These are phyloP conservation scores for Meteorus colon DNA, from an alignment of 2,888 invertebrate species.

Conservation along the genomic window DNA sequence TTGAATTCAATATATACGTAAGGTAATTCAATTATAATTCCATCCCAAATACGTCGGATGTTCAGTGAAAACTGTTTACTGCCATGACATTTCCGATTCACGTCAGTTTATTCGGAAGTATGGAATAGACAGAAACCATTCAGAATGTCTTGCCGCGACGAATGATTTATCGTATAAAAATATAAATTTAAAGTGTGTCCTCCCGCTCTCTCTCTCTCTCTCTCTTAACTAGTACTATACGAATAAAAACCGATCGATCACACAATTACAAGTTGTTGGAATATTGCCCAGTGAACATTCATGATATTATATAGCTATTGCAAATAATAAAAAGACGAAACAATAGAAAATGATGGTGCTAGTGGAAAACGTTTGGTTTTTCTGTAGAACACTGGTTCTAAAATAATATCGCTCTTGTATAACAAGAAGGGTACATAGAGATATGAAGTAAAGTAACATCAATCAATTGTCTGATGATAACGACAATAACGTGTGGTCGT, in stretches of 20 bases:
- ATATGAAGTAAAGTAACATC: neutral
- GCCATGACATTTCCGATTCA: conserved; percentile 22
- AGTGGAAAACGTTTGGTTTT: neutral
- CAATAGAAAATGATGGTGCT: neutral
- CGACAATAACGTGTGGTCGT: conserved; percentile 14
- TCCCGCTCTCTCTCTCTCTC: neutral
- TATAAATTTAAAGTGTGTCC: neutral
- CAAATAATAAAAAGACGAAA: neutral
- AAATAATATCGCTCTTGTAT: conserved; percentile 14
- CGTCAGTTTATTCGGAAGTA: neutral
- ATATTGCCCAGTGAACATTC: neutral
- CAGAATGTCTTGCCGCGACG: neutral
- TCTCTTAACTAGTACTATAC: neutral
- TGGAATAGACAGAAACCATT: neutral
- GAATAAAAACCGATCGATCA: conserved; percentile 8
- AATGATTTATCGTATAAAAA: neutral
- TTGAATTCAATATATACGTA: neutral
- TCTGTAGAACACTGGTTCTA: neutral
- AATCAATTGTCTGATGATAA: conserved; percentile 1
- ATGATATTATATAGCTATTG: neutral
- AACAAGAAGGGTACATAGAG: neutral
- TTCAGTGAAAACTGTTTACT: conserved; percentile 27
- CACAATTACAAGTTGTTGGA: conserved; percentile 21
- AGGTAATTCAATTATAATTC: conserved; percentile 31
- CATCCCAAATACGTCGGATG: conserved; percentile 8